These are phyloP conservation scores for Girardia tigrina DNA, from an alignment of 2,888 invertebrate species.

Conservation along the genomic window DNA sequence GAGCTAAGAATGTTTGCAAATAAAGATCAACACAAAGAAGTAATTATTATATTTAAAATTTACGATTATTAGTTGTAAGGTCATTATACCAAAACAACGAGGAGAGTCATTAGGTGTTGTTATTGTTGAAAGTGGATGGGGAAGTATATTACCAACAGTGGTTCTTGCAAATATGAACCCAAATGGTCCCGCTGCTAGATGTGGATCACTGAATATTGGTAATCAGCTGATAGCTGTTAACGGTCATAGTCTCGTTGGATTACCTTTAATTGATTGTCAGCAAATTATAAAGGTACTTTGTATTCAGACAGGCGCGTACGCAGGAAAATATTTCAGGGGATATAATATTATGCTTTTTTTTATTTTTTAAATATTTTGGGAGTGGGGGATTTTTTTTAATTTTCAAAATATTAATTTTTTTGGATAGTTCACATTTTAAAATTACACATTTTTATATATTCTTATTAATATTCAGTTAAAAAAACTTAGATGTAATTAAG, in stretches of 20 bases:
- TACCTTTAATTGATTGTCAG: conserved; percentile 92
- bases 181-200: conserved; percentile 85
- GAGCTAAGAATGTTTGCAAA: conserved; percentile 97
- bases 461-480: too few relatives aligned
- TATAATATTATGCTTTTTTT: too few relatives aligned
- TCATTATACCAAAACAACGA: conserved; percentile 92
- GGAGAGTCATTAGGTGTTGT: conserved; percentile 95
- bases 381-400: too few relatives aligned
- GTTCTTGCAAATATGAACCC: conserved; percentile 95
- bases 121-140: conserved; percentile 99
- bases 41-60: conserved; percentile 41
- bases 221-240: conserved; percentile 98
- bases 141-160: conserved; percentile 96
- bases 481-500: too few relatives aligned
- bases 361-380: too few relatives aligned
- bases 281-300: conserved; percentile 78
- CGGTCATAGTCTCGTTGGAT: conserved; percentile 87
- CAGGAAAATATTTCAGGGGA: too few relatives aligned
- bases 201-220: conserved; percentile 94
- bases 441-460: too few relatives aligned
- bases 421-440: too few relatives aligned
- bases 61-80: conserved; percentile 54
- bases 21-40: conserved; percentile 88
- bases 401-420: too few relatives aligned
- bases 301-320: too few relatives aligned